Evolutionary conservation across 2,888 invertebrate genomes (phyloP).

Genomic region (Diplolepis rosae): DNA sequence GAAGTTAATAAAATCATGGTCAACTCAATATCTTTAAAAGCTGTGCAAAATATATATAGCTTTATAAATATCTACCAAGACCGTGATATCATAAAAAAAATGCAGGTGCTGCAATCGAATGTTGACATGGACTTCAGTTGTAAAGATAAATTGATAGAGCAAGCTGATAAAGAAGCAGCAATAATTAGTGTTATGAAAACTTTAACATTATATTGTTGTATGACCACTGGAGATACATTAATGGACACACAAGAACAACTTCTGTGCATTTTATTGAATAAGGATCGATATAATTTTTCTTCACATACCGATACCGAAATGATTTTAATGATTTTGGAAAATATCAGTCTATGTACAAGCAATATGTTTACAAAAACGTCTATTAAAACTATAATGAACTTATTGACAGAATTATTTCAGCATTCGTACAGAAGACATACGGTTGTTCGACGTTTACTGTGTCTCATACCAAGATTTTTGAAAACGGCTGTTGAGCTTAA

Average conservation of each 20-base stretch:
- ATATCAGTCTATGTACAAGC: background rate
- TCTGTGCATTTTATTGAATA: conserved; percentile 55
- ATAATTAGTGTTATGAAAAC: conserved; percentile 40
- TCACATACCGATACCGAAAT: conserved; percentile 54
- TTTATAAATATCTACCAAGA: conserved; percentile 28
- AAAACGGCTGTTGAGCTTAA: background rate
- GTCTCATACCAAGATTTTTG: conserved; percentile 61
- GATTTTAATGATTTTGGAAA: conserved; percentile 64
- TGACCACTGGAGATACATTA: conserved; percentile 47
- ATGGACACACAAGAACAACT: conserved; percentile 54
- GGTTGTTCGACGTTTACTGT: conserved; percentile 64
- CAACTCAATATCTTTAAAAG: background rate
- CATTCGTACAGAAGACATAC: conserved; percentile 62
- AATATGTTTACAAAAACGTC: conserved; percentile 31
- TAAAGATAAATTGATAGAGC: conserved; percentile 12
- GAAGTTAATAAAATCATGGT: conserved; percentile 9
- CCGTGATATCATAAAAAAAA: background rate
- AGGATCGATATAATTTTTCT: conserved; percentile 55
- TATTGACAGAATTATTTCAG: conserved; percentile 62
- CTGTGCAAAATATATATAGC: background rate
- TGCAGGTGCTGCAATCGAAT: conserved; percentile 4
- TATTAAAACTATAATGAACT: conserved; percentile 55
- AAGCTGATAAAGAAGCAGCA: conserved; percentile 6
- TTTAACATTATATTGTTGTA: conserved; percentile 58
- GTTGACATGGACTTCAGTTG: conserved; percentile 14